Base-by-base conservation (phyloP, 1,140 invertebrate species). In the Onthophagus taurus region DNA sequence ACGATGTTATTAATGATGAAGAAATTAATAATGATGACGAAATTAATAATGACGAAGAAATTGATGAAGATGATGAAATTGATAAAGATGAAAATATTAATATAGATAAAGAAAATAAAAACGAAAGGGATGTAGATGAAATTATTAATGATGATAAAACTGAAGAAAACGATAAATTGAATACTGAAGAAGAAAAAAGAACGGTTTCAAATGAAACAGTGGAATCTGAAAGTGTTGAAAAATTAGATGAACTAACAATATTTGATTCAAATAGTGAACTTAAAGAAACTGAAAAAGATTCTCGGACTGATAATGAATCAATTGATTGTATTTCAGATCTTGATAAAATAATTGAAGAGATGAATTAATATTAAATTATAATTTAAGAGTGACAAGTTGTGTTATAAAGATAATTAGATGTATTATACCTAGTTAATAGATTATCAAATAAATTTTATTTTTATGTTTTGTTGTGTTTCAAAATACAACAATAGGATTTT, bases 51-150 rank as follows among this genome's bases (percentile, higher is more conserved):
- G 23, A 11, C 13, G 35, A 20, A 23, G 11, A 23, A 37, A 21
- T 4, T 19, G 35, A 37, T 19, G 35, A n/a, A 21, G 35, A 37
- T 9, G 13, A 37, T 37, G 7, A 13, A 37, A n/a, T 20, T 12
- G 13, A 11, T 8, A 12, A n/a, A 7, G 23, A 11, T 20, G 35
- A 20, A 23, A 20, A 23, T 4, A 37, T n/a, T 21, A 2, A 17
- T 36, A 20, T 11, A 37, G 12, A 11, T 37, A 20, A 37, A 37
- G 18, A 37, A 37, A 37, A 1, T 1, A 4, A 1, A 21, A 2
- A 9, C 14, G 14, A n/a, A n/a, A n/a, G 3, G 14, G 20, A 19
- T 1, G 11, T 37, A 37, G 20, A 37, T 21, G 35, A 37, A 37
- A 21, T 19, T 20, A 37, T 13, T n/a, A 23, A 37, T 23, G 17